These are phyloP conservation scores for Sebastes goodei DNA, from an alignment of 2,797 vertebrate species.

Conservation along the genomic window DNA sequence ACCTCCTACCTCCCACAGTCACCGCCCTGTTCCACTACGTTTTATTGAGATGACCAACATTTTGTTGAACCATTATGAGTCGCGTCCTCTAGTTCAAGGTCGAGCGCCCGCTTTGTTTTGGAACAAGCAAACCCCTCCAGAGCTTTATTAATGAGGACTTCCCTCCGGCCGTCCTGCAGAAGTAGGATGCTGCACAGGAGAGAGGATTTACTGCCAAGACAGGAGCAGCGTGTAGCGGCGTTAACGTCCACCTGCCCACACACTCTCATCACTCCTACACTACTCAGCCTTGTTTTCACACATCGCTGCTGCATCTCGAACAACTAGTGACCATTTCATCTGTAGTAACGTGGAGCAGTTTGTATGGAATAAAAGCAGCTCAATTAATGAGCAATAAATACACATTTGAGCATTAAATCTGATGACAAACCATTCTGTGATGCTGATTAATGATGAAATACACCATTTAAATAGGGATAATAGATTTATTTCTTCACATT, in stretches of 20 bases:
- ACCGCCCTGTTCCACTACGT: neutral
- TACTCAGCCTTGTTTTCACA: constrained; percentile 14
- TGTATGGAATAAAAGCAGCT: neutral
- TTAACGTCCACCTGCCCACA: constrained; percentile 51
- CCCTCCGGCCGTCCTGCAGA: constrained; percentile 45
- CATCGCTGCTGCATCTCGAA: neutral
- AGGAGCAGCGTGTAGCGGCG: constrained; percentile 8
- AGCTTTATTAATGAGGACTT: constrained; percentile 58
- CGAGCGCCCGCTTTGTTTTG: constrained; percentile 36
- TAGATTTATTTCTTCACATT: neutral
- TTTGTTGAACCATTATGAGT: constrained; percentile 4
- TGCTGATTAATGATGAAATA: neutral
- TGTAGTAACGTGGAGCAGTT: constrained; percentile 8
- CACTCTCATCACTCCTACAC: constrained; percentile 38
- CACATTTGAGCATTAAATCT: neutral
- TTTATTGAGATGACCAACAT: neutral
- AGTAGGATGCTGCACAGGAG: constrained; percentile 48
- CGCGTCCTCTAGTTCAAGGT: constrained; percentile 50
- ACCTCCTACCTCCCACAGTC: neutral
- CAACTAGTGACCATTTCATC: constrained; percentile 24
- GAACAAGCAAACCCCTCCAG: constrained; percentile 39
- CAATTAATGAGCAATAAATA: neutral
- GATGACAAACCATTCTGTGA: neutral
- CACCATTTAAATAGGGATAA: neutral
- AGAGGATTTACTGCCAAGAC: constrained; percentile 37